These are phyloP conservation scores for Sepioteuthis lessoniana DNA, from an alignment of 2,888 invertebrate genomes.

Conservation along the genomic window DNA sequence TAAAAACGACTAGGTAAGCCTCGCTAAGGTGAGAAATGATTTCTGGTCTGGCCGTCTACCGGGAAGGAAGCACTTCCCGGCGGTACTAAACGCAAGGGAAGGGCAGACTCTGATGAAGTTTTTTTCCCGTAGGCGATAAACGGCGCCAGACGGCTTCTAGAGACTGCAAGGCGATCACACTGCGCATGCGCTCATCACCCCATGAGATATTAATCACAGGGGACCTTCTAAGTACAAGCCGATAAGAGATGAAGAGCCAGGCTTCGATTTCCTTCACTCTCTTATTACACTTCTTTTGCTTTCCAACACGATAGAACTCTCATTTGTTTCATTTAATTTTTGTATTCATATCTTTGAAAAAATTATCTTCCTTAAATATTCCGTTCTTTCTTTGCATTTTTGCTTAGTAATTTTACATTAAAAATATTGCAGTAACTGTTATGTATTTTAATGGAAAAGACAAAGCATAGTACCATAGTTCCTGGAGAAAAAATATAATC, in stretches of 20 bases:
- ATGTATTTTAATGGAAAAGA: too few species aligned
- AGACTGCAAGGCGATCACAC: background rate
- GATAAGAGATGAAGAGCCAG: background rate
- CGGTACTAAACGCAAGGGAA: background rate
- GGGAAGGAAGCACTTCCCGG: background rate
- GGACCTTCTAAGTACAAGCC: background rate
- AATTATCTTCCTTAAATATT: background rate
- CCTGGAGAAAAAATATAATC: too few species aligned
- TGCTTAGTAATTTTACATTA: too few species aligned
- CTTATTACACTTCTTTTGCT: background rate
- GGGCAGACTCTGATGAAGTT: conserved; percentile 16
- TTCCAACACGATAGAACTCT: background rate
- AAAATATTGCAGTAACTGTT: too few species aligned
- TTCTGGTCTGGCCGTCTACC: background rate
- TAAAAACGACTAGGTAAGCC: background rate
- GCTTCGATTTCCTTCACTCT: background rate
- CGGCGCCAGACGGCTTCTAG: conserved; percentile 20
- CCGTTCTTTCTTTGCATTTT: too few species aligned
- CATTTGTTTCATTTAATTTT: background rate
- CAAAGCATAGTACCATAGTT: too few species aligned
- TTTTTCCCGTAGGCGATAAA: conserved; percentile 2
- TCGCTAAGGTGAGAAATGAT: background rate
- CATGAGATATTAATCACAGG: conserved; percentile 9
- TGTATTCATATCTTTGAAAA: background rate
- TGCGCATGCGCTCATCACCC: background rate